phyloP scores from a whole-genome alignment of 2,113 vertebrate species.

The Neolamprologus sp. region DNA sequence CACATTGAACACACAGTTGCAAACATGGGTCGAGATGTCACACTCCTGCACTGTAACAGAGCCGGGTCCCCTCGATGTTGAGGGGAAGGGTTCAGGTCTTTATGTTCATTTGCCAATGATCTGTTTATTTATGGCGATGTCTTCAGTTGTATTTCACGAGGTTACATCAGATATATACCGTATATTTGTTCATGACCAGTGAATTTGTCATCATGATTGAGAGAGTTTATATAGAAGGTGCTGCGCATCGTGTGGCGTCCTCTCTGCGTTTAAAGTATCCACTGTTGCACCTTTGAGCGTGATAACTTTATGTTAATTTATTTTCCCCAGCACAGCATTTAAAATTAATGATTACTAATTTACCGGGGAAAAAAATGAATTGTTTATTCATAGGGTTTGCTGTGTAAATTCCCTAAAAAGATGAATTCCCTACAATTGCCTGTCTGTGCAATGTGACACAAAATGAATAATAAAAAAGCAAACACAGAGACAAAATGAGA shows the following conservation, averaged over 20 bases:
- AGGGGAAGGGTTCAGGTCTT: not conserved
- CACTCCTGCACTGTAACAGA: not conserved
- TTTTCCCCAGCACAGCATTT: conserved; percentile 47
- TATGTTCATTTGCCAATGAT: not conserved
- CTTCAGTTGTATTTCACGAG: not conserved
- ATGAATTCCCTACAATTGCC: conserved; percentile 62
- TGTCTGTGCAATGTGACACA: conserved; percentile 51
- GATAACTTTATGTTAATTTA: conserved; percentile 45
- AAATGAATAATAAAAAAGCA: conserved; percentile 71
- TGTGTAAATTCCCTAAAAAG: conserved; percentile 67
- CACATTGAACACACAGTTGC: not conserved
- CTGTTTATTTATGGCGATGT: not conserved
- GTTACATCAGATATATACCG: accelerated
- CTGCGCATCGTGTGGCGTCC: not conserved
- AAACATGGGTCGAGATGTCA: not conserved
- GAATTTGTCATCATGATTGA: not conserved
- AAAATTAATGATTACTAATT: conserved; percentile 76
- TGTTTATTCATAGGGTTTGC: conserved; percentile 71
- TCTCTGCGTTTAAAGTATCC: conserved; percentile 21
- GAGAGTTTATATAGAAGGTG: not conserved
- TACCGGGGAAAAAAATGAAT: conserved; percentile 43
- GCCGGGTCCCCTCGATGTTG: no score
- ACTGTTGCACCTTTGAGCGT: not conserved
- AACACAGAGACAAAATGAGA: conserved; percentile 48
- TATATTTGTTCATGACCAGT: accelerated